Conservation (phyloP, 2,797 vertebrate species). For the Pantherophis alleghaniensis region DNA sequence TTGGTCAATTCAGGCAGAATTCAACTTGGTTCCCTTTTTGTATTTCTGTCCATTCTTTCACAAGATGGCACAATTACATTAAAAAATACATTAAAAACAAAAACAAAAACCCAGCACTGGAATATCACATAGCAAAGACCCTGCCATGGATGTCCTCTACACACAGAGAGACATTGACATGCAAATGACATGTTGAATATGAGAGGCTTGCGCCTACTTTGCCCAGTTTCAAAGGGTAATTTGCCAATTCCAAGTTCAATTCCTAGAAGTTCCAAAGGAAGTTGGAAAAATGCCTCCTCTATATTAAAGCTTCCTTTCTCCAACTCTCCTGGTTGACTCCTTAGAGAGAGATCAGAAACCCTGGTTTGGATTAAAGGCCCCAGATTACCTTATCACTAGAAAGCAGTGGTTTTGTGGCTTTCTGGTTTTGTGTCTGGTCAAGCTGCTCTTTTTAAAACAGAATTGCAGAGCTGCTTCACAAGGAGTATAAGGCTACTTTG, state of each 20-base stretch:
- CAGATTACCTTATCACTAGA: neutral
- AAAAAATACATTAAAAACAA: neutral
- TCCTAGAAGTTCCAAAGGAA: neutral
- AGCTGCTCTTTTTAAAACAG: slow-evolving; percentile 15
- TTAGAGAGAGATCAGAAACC: neutral
- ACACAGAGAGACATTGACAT: neutral
- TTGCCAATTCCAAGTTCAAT: neutral
- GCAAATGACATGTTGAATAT: neutral
- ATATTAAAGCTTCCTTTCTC: slow-evolving; percentile 16
- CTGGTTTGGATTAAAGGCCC: slow-evolving; percentile 9
- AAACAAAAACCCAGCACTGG: neutral
- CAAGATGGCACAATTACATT: neutral
- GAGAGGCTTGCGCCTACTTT: neutral
- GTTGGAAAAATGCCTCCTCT: neutral
- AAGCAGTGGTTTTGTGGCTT: neutral
- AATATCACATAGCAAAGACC: neutral
- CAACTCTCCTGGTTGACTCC: neutral
- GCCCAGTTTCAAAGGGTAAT: neutral
- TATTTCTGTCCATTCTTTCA: neutral
- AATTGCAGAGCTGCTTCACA: slow-evolving; percentile 13
- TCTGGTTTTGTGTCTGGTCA: slow-evolving; percentile 16
- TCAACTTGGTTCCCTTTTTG: neutral
- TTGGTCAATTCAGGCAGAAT: neutral
- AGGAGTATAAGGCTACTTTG: neutral
- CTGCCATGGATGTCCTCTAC: neutral